Percentiles rank a stretch among this genome's conserved stretches.
These are phyloP conservation scores for Koerneria pararmatus DNA, from an alignment of 2,888 invertebrate genomes.

Conservation along the genomic window DNA sequence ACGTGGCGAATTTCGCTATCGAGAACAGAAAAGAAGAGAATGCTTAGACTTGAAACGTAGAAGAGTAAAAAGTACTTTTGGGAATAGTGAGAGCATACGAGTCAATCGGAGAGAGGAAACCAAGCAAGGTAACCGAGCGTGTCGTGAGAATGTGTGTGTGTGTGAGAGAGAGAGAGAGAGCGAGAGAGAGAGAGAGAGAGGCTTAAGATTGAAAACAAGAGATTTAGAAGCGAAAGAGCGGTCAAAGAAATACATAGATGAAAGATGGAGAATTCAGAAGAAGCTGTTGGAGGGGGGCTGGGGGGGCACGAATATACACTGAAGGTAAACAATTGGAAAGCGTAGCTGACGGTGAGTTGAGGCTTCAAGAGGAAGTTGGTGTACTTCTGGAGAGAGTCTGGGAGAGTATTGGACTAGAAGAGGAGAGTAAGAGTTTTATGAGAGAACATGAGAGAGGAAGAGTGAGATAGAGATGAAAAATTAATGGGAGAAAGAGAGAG, in stretches of 20 bases:
- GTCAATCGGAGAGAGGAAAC: not conserved
- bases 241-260: not conserved
- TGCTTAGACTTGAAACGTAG: not conserved
- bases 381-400: conserved; percentile 11
- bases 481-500: not conserved
- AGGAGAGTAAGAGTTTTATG: no score
- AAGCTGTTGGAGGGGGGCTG: not conserved
- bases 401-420: not conserved
- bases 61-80: not conserved
- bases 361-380: conserved; percentile 4
- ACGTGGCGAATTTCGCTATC: no score
- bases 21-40: no score
- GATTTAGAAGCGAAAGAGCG: conserved; percentile 1
- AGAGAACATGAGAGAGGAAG: not conserved
- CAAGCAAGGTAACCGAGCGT: not conserved
- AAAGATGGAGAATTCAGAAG: not conserved
- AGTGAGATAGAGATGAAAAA: conserved; percentile 2
- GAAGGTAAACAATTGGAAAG: not conserved
- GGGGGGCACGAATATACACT: not conserved
- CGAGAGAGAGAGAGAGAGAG: not conserved
- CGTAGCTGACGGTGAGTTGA: not conserved
- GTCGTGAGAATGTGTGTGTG: not conserved
- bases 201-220: not conserved
- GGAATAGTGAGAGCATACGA: not conserved
- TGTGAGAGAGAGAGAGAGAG: no score